These are phyloP conservation scores for Hypena proboscidalis DNA, from an alignment of 2,888 invertebrate species.

Conservation along the genomic window DNA sequence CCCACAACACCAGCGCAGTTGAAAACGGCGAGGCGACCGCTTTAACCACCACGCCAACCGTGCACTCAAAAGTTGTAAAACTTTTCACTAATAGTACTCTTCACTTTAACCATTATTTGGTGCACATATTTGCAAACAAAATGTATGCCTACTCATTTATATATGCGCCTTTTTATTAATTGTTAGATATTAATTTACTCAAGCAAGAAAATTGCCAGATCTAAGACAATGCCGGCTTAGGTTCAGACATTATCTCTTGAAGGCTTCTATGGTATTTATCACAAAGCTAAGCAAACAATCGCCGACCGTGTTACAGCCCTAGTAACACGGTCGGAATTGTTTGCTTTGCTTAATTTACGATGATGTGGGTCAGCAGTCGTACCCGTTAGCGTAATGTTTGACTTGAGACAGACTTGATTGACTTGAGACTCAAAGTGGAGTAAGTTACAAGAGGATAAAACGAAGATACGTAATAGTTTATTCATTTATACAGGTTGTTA, in stretches of 20 bases:
- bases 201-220: neutral
- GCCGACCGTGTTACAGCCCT: slow-evolving; percentile 3
- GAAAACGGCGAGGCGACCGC: too few relatives aligned
- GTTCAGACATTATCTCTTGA: neutral
- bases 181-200: too few relatives aligned
- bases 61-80: too few relatives aligned
- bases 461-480: too few relatives aligned
- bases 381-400: slow-evolving; percentile 29
- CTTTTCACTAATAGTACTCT: too few relatives aligned
- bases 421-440: slow-evolving; percentile 17
- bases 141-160: neutral
- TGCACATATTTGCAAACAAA: too few relatives aligned
- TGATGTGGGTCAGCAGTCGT: slow-evolving; percentile 9
- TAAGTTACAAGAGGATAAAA: slow-evolving; percentile 1
- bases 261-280: neutral
- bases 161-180: neutral
- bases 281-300: slow-evolving; percentile 1
- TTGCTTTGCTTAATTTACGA: slow-evolving; percentile 9
- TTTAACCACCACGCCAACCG: too few relatives aligned
- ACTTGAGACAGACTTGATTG: slow-evolving; percentile 40
- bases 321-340: too few relatives aligned
- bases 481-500: too few relatives aligned
- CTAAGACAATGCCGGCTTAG: neutral
- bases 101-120: too few relatives aligned
- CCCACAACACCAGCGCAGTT: too few relatives aligned